Conservation (phyloP, 2,113 vertebrate genomes). For the Zingel zingel region DNA sequence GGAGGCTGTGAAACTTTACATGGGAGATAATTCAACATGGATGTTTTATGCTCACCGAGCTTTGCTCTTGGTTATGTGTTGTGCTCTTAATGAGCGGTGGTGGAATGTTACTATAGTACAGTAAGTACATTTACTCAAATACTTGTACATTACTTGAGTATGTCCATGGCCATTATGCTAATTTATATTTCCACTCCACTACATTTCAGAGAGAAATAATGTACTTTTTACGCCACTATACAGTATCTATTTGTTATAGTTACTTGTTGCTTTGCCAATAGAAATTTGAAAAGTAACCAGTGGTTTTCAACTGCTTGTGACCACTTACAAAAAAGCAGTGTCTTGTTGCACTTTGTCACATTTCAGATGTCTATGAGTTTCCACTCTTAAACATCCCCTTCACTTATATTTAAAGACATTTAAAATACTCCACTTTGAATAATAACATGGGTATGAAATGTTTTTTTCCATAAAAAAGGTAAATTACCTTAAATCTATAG, state of each 20-base stretch:
- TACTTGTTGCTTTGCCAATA: neutral
- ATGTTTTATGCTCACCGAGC: neutral
- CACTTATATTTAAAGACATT: no score
- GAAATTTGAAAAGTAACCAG: neutral
- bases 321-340: neutral
- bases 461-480: no score
- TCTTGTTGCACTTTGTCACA: neutral
- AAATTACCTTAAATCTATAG: no score
- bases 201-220: neutral
- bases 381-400: neutral
- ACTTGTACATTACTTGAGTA: neutral
- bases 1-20: slow-evolving; percentile 7
- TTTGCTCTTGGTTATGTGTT: neutral
- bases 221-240: neutral
- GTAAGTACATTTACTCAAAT: neutral
- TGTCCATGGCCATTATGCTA: neutral
- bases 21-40: neutral
- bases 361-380: neutral
- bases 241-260: neutral
- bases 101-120: neutral
- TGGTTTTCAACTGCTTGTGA: neutral
- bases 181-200: neutral
- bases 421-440: no score
- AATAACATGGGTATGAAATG: no score
- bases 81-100: neutral